Evolutionary conservation across 2,113 vertebrate genomes (phyloP).

Genomic region (Macrotis lagotis): DNA sequence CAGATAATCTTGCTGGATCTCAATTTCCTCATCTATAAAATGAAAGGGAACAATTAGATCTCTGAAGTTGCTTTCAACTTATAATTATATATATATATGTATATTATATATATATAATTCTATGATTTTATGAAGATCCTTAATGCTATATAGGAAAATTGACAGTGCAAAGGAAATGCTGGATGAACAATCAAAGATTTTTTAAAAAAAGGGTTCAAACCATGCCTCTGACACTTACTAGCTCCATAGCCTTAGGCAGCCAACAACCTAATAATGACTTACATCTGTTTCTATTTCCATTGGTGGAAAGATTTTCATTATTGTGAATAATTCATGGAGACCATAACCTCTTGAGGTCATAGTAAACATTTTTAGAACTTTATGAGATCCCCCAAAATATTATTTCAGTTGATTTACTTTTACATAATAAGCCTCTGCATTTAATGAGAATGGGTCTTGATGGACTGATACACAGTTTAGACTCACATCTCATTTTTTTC

Average conservation of each 20-base stretch:
- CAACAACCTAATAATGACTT: background rate
- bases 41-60: background rate
- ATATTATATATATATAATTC: background rate
- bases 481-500: background rate
- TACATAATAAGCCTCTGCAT: background rate
- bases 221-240: background rate
- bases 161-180: background rate
- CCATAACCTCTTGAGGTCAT: background rate
- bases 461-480: background rate
- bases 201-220: background rate
- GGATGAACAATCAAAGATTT: background rate
- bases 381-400: background rate
- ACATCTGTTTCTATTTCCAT: background rate
- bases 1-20: background rate
- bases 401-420: background rate
- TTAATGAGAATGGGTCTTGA: no score
- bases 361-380: background rate
- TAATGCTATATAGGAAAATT: background rate
- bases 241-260: background rate
- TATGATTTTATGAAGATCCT: background rate
- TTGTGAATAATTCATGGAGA: background rate
- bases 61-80: background rate
- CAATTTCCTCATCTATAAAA: background rate
- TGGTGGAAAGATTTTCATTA: background rate
- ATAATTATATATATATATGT: background rate